Percentiles rank a stretch among this genome's conserved stretches.
Conservation (phyloP, 2,113 vertebrate species). For the Corythornis madagascariensis region DNA sequence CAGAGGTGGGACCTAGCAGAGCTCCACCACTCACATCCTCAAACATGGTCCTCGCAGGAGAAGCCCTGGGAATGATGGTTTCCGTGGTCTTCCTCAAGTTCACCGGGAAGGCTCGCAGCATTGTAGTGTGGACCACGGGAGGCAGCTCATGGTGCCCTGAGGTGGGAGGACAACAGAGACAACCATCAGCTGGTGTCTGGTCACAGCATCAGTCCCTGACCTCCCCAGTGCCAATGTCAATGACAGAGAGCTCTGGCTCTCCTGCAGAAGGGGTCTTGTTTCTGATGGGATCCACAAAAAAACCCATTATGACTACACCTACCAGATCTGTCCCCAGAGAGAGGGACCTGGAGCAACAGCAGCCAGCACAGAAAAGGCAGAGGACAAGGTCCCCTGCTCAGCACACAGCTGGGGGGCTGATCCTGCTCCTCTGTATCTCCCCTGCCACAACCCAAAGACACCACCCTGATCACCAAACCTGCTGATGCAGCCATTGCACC, state of each 20-base stretch:
- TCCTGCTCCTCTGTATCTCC: not conserved
- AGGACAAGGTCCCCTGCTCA: not conserved
- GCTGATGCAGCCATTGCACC: not conserved
- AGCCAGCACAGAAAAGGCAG: not conserved
- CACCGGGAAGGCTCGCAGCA: conserved; percentile 86
- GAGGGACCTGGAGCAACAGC: not conserved
- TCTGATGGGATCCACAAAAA: not conserved
- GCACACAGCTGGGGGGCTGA: fast-evolving
- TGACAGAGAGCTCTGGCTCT: not conserved
- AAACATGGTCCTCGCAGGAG: conserved; percentile 17
- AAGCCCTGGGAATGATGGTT: conserved; percentile 72
- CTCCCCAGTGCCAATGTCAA: fast-evolving
- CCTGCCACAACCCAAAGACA: no score
- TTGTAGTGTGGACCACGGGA: conserved; percentile 90
- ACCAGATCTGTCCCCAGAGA: not conserved
- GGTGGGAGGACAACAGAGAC: not conserved
- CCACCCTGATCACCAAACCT: not conserved
- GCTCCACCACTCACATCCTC: conserved; percentile 54
- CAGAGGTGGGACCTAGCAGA: not conserved
- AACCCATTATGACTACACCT: not conserved
- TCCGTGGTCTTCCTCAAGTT: conserved; percentile 77
- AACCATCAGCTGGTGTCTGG: no score
- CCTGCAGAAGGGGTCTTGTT: not conserved
- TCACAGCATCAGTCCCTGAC: not conserved
- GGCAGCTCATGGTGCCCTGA: conserved; percentile 92